Evolutionary conservation across 1,140 invertebrate species (phyloP), one percentile per base, ranked within the genome.

Genomic region (Macrotrachela quadricornifera): DNA sequence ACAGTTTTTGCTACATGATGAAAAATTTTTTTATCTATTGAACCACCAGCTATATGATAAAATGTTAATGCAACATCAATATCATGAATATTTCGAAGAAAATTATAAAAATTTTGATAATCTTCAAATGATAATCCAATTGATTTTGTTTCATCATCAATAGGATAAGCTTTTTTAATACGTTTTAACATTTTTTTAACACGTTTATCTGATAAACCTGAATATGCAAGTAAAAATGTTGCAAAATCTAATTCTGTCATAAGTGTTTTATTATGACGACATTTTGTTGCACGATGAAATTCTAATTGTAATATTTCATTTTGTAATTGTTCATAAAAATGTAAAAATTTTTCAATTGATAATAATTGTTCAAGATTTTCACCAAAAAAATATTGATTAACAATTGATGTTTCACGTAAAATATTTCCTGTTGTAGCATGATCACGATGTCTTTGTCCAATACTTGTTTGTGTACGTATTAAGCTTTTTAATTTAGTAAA

Each of bases 11-110:
- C 87, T 16, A 95, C 90, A 73, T 95, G 90, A 59, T 90, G 85
- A 58, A 95, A 66, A 0, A 88, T 94, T 21, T 78, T 82, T 76
- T 83, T 82, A 75, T 95, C 88, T 62, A 97, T 94, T 10, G 90
- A 88, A 54, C 88, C 90, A 53, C 91, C 91, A 54, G 91, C 91
- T 63, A 97, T 88, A 67, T 95, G 86, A 70, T 97, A 96, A 72
- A 97, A 97, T 45, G 90, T 95, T 12, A 78, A 66, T 30, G 92
- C 92, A 0, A 88, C 92, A 69, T 99, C 92, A 18, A 99, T 87
- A 69, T 96, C 90, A 67, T 92, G 91, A 48, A 99, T 95, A 62
- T 88, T 68, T 54, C 73, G 71, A n/a, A 76, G 58, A 46, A 75
- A 71, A 49, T 64, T 59, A 61, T 68, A 72, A 59, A 75, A 75